phyloP scores from a whole-genome alignment of 1,140 invertebrate species.

The Ptiloglossa arizonensis region DNA sequence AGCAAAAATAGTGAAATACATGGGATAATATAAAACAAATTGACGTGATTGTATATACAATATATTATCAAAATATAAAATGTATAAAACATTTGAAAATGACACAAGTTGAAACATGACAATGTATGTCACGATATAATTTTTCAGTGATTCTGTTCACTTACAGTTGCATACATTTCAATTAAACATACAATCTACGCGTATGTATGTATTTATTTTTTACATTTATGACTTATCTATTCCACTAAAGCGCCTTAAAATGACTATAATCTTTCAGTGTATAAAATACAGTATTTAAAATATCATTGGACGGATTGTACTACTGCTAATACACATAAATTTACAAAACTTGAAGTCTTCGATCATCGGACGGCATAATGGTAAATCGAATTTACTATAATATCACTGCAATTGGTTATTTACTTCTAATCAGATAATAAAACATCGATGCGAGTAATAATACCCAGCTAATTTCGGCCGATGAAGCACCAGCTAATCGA shows the following conservation, averaged over 20 bases:
- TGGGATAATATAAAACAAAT: neutral
- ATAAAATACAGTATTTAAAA: neutral
- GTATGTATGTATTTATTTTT: neutral
- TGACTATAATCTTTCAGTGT: neutral
- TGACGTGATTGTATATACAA: neutral
- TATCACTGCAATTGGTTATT: constrained; percentile 48
- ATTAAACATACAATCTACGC: neutral
- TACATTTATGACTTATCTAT: neutral
- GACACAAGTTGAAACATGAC: neutral
- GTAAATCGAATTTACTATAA: neutral
- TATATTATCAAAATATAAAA: constrained; percentile 9
- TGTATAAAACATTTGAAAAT: constrained; percentile 5
- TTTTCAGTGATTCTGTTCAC: neutral
- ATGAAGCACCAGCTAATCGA: constrained; percentile 90
- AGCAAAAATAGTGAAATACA: neutral
- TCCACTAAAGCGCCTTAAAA: neutral
- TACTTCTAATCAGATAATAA: constrained; percentile 62
- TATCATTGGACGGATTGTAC: constrained; percentile 4
- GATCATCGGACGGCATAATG: neutral
- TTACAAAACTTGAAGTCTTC: neutral
- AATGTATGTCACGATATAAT: neutral
- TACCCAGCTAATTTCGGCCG: constrained; percentile 81
- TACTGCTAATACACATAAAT: neutral
- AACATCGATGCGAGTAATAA: constrained; percentile 73
- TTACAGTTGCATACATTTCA: neutral